A percentile compares a stretch with the other conserved stretches of the same genome.
Evolutionary conservation across 2,113 vertebrate genomes (phyloP).

Genomic region (Heterochromis multidens): DNA sequence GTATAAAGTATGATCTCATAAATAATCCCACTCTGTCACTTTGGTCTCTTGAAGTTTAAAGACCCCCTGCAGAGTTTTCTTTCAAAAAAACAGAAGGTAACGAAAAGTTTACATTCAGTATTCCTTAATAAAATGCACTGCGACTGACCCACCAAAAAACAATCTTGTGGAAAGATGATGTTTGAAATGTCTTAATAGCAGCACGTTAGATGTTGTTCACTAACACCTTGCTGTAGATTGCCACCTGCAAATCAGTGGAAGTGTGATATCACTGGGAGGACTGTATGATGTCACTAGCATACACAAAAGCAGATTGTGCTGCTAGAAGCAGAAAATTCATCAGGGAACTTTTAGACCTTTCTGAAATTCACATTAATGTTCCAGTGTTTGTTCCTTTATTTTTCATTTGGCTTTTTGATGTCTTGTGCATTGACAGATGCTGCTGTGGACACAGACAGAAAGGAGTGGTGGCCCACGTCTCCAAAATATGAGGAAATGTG

Average conservation of each 20-base stretch:
- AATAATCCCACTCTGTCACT: too few species aligned
- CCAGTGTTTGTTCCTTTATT: background rate
- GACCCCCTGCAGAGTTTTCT: background rate
- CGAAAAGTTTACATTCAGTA: background rate
- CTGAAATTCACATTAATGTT: accelerated
- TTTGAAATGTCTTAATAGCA: background rate
- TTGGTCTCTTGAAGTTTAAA: too few species aligned
- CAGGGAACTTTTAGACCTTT: accelerated
- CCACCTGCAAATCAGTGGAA: background rate
- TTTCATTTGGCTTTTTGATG: background rate
- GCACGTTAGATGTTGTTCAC: background rate
- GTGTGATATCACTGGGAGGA: background rate
- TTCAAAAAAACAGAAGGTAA: background rate
- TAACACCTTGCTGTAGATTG: background rate
- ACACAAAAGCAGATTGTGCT: background rate
- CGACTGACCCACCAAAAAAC: too few species aligned
- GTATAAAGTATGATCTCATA: too few species aligned
- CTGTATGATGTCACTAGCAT: background rate
- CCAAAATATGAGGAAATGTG: slow-evolving; percentile 56
- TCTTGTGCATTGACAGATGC: slow-evolving; percentile 25
- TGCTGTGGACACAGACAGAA: background rate
- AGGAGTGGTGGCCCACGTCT: slow-evolving; percentile 29
- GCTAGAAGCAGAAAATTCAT: background rate
- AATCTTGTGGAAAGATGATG: background rate
- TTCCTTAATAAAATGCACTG: background rate